phyloP scores from a whole-genome alignment of 2,888 invertebrate species.

The Drosophila flavopinicola region DNA sequence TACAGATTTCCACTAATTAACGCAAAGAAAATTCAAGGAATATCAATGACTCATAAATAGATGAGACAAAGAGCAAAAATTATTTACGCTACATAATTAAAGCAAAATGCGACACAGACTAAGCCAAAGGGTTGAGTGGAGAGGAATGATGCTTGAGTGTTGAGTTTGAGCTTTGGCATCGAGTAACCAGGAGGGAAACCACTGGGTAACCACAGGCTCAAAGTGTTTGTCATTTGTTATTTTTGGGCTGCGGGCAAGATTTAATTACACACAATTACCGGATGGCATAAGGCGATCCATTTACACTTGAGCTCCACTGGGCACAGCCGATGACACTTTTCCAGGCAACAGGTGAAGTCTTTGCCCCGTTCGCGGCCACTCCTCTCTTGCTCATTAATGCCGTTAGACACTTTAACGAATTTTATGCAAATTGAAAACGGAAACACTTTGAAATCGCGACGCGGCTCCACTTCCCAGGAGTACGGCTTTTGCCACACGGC shows the following conservation, averaged over 20 bases:
- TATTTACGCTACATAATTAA: conserved; percentile 82
- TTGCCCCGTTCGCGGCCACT: background rate
- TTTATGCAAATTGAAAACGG: conserved; percentile 84
- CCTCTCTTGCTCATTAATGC: conserved; percentile 73
- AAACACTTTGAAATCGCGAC: conserved; percentile 79
- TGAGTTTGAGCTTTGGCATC: conserved; percentile 35
- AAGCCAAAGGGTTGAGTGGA: conserved; percentile 39
- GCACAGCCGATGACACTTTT: conserved; percentile 33
- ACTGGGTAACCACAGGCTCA: conserved; percentile 26
- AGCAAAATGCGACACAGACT: conserved; percentile 63
- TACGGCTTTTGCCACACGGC: conserved; percentile 13
- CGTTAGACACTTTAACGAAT: conserved; percentile 76
- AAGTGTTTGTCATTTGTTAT: conserved; percentile 78
- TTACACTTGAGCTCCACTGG: conserved; percentile 64
- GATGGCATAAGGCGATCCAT: conserved; percentile 81
- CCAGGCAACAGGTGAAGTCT: conserved; percentile 60
- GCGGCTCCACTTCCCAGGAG: background rate
- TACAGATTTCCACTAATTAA: conserved; percentile 51
- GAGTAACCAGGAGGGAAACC: conserved; percentile 40
- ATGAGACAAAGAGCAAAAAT: conserved; percentile 62
- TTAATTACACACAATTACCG: conserved; percentile 85
- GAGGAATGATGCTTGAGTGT: background rate
- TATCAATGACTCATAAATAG: conserved; percentile 66
- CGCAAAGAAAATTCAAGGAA: conserved; percentile 31
- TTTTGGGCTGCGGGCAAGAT: conserved; percentile 62